Evolutionary conservation across 2,888 invertebrate species (phyloP).

Genomic region (Chrysopilus asiliformis): DNA sequence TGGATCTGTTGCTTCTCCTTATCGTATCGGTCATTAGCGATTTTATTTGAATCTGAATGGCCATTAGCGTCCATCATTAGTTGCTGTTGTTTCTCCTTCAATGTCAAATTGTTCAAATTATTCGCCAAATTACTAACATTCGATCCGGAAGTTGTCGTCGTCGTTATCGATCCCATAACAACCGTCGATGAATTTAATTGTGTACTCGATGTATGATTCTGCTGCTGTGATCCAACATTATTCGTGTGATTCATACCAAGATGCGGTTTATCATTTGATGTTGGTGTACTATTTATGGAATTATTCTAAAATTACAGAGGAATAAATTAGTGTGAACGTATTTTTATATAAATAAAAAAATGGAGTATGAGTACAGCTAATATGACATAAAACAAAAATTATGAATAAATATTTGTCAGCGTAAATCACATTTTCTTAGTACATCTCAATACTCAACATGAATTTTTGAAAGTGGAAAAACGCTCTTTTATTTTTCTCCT

Average conservation of each 20-base stretch:
- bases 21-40: constrained; percentile 32
- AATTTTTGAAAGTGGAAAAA: too few relatives aligned
- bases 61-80: constrained; percentile 27
- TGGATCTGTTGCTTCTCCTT: constrained; percentile 31
- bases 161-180: constrained; percentile 8
- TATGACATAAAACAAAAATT: too few relatives aligned
- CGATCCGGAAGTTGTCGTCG: constrained; percentile 12
- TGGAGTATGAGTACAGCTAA: too few relatives aligned
- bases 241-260: constrained; percentile 6
- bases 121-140: constrained; percentile 21
- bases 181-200: constrained; percentile 10
- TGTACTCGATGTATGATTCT: constrained; percentile 13
- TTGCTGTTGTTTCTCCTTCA: constrained; percentile 21
- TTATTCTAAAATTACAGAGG: too few relatives aligned
- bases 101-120: constrained; percentile 20
- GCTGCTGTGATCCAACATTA: constrained; percentile 7
- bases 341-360: too few relatives aligned
- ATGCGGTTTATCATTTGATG: constrained; percentile 14
- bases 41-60: constrained; percentile 32
- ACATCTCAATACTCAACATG: too few relatives aligned
- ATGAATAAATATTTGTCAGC: too few relatives aligned
- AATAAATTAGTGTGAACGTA: too few relatives aligned
- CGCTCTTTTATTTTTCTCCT: too few relatives aligned
- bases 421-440: too few relatives aligned
- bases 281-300: constrained; percentile 15